Base-by-base conservation (phyloP, 2,113 vertebrate genomes). In the Phyllopteryx taeniolatus region DNA sequence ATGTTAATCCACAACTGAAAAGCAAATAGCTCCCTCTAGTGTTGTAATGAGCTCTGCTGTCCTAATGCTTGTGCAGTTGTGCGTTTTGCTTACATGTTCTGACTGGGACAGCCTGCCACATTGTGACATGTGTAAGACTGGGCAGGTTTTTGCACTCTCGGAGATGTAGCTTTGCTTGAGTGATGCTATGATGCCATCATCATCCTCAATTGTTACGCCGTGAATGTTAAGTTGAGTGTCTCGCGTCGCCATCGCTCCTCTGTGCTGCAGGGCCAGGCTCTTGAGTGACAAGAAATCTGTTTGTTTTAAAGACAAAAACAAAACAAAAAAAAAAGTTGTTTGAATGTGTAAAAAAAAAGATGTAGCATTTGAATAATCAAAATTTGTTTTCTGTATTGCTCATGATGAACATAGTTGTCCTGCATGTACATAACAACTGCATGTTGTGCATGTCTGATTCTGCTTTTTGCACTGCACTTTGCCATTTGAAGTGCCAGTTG, bases 91-190 rank as follows among this genome's bases (percentile, higher is more conserved):
- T 76, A 61, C 44, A 35, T 54, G 67, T 68, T 57, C 47, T 54
- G 53, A 63, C 73, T 82, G 82, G 69, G 64, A 71, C 59, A 65
- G 73, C 66, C 61, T 51, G 77, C 80, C 73, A 53, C 42, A 73
- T 65, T 35, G 71, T 75, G 46, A 53, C 12, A 19, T 57, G 67
- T 81, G 60, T 74, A 49, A 81, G 62, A 73, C 79, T 19, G 49
- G 61, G 77, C 19, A 19, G 7, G 15, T 78, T 78, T 78, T 81
- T 87, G 83, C 86, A 91, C 81, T 89, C 86, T 83, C 81, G 82
- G 73, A 89, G 72, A 90, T 91, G 90, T 92, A 93, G 91, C 92
- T 91, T 88, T 79, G 93, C 92, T 90, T 89, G 87, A 85, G 76
- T 90, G 80, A 84, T 76, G 77, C 80, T 79, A 59, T 76, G 76